phyloP scores from a whole-genome alignment of 2,113 vertebrate species.

The Periophthalmus modestus region DNA sequence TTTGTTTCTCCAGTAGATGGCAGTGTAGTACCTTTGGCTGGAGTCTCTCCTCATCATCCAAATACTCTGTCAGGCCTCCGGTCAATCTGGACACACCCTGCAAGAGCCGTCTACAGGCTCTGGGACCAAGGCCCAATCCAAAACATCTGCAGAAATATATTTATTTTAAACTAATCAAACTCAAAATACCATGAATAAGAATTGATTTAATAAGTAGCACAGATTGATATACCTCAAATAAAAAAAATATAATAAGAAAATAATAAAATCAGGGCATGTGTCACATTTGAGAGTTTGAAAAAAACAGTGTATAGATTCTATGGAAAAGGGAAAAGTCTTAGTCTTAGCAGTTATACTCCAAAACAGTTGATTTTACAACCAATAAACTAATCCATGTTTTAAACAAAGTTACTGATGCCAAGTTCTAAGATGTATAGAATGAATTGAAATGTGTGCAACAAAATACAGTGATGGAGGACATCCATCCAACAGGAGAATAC shows the following conservation, averaged over 20 bases:
- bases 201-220: background rate
- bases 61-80: constrained; percentile 84
- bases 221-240: constrained; percentile 35
- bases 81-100: constrained; percentile 85
- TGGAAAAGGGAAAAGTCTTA: constrained; percentile 16
- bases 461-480: constrained; percentile 42
- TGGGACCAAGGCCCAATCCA: constrained; percentile 83
- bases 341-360: background rate
- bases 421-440: background rate
- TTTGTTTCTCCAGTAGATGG: constrained; percentile 39
- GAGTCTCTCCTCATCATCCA: constrained; percentile 84
- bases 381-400: background rate
- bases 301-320: constrained; percentile 14
- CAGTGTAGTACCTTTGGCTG: constrained; percentile 86
- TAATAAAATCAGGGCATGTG: background rate
- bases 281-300: constrained; percentile 31
- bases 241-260: background rate
- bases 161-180: background rate
- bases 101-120: constrained; percentile 81
- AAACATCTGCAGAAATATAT: constrained; percentile 76
- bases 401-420: background rate
- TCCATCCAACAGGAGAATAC: constrained; percentile 60
- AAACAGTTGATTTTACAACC: constrained; percentile 1
- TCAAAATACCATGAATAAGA: background rate
- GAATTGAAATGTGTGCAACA: constrained; percentile 1